These are phyloP conservation scores for Pelvicachromis taeniatus DNA, from an alignment of 2,113 vertebrate species.

Conservation along the genomic window DNA sequence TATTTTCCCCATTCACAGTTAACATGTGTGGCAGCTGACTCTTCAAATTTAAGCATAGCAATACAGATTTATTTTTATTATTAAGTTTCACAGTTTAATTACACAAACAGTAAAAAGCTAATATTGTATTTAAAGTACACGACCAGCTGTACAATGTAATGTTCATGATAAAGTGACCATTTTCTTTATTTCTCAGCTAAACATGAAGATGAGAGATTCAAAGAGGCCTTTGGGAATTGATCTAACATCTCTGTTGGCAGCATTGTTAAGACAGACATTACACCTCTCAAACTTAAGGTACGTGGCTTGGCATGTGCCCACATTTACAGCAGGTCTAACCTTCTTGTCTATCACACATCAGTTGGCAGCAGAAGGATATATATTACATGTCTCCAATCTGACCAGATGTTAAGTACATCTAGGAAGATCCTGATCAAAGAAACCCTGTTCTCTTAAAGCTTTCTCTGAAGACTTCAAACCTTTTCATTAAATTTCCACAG, in stretches of 20 bases:
- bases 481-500: conserved; percentile 1
- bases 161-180: neutral
- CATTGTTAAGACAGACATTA: conserved; percentile 25
- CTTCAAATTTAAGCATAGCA: neutral
- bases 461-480: neutral
- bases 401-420: conserved; percentile 43
- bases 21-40: too few relatives aligned
- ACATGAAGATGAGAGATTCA: neutral
- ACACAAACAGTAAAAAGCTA: neutral
- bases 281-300: conserved; percentile 25
- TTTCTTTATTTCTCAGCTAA: neutral
- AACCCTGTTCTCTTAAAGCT: conserved; percentile 1
- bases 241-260: conserved; percentile 27
- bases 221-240: conserved; percentile 11
- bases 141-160: neutral
- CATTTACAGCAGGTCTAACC: neutral
- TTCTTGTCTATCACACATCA: neutral
- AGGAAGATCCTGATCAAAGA: neutral
- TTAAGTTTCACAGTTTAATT: neutral
- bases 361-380: conserved; percentile 22
- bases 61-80: neutral
- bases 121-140: neutral
- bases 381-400: conserved; percentile 7
- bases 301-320: conserved; percentile 44
- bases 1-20: neutral